Conservation (phyloP, 2,797 vertebrate species). For the Loriculus beryllinus region DNA sequence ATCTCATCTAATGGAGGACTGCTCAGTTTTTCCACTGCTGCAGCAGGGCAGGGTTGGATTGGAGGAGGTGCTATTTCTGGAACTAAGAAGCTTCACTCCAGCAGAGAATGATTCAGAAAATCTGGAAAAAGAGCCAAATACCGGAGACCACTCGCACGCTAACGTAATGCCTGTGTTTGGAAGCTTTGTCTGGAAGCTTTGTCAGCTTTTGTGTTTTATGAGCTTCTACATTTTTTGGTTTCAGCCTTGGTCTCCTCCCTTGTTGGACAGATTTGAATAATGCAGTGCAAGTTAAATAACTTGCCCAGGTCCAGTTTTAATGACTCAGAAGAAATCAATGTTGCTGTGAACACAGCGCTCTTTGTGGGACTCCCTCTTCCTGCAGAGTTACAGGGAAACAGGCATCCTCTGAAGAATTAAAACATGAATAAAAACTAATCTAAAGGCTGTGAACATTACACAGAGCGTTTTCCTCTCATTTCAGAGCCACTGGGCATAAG, state of each 20-base stretch:
- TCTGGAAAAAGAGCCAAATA: constrained; percentile 27
- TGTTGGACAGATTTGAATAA: constrained; percentile 5
- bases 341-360: background rate
- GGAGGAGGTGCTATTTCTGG: background rate
- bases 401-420: background rate
- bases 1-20: background rate
- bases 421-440: background rate
- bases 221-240: constrained; percentile 9
- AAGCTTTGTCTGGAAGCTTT: constrained; percentile 7
- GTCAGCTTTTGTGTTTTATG: constrained; percentile 45
- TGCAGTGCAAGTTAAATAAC: background rate
- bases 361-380: background rate
- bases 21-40: background rate
- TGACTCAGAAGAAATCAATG: constrained; percentile 30
- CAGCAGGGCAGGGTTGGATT: background rate
- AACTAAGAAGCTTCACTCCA: background rate
- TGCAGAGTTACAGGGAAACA: background rate
- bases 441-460: background rate
- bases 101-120: constrained; percentile 46
- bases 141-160: background rate
- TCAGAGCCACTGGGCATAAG: background rate
- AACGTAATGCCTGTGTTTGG: constrained; percentile 39
- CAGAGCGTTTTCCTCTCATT: background rate
- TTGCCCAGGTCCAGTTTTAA: background rate
- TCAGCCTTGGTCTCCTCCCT: background rate